These are phyloP conservation scores for Piliocolobus tephrosceles DNA, from an alignment of 2,113 vertebrate species.

Conservation along the genomic window DNA sequence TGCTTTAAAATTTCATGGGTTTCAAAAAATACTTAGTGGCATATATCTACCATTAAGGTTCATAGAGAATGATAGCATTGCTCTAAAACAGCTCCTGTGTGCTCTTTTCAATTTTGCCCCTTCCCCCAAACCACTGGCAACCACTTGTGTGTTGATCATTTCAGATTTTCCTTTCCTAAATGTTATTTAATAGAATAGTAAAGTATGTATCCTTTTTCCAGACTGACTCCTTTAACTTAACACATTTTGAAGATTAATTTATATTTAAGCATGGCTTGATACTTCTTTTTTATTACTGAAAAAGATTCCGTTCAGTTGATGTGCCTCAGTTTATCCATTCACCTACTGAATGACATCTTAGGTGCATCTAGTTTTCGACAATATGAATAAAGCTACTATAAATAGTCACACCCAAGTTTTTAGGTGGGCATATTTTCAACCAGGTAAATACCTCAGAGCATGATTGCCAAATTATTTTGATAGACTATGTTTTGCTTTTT, in stretches of 20 bases:
- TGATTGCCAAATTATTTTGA: not conserved
- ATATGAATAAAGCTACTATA: not conserved
- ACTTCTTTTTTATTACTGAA: not conserved
- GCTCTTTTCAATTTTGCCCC: not conserved
- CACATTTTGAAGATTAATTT: not conserved
- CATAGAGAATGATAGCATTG: not conserved
- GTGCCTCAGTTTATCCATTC: not conserved
- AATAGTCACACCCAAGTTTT: not conserved
- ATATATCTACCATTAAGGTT: not conserved
- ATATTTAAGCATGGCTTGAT: not conserved
- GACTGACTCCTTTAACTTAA: not conserved
- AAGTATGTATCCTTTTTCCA: not conserved
- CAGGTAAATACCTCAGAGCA: not conserved
- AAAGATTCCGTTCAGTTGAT: not conserved
- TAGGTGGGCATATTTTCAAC: not conserved
- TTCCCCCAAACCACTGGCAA: not conserved
- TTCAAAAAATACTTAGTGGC: not conserved
- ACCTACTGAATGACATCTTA: no score
- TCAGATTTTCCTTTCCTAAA: not conserved
- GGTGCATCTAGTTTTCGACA: not conserved
- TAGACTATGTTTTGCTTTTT: not conserved
- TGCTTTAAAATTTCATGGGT: not conserved
- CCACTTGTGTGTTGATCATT: not conserved
- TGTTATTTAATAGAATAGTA: not conserved
- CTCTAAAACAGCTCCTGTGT: not conserved